Conservation (phyloP, 2,888 invertebrate species). For the Lysandra bellargus region DNA sequence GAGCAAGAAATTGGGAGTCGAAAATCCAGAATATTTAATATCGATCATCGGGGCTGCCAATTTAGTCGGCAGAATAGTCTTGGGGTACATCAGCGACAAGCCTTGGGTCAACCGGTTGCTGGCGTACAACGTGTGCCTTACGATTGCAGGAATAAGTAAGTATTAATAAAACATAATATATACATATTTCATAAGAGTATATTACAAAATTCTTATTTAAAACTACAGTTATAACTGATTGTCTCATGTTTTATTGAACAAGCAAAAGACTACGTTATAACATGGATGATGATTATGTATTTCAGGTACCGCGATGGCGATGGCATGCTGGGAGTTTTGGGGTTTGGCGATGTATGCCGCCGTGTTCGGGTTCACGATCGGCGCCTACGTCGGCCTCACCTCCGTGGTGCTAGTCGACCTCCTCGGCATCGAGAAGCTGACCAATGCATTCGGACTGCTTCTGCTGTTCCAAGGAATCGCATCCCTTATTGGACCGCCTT, state of each 20-base stretch:
- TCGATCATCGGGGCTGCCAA: conserved; percentile 93
- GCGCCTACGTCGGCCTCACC: conserved; percentile 97
- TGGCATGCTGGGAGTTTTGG: conserved; percentile 86
- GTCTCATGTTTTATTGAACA: not conserved
- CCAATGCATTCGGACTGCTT: conserved; percentile 96
- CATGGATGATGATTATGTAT: conserved; percentile 38
- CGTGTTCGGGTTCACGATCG: conserved; percentile 93
- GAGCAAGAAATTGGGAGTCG: conserved; percentile 83
- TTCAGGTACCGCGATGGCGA: conserved; percentile 89
- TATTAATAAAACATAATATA: conserved; percentile 40
- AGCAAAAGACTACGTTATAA: not conserved
- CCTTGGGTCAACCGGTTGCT: conserved; percentile 94
- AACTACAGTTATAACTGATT: not conserved
- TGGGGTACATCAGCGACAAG: conserved; percentile 94
- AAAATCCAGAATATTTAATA: conserved; percentile 85
- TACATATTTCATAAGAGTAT: no score
- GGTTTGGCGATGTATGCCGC: conserved; percentile 88
- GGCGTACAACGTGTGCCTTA: conserved; percentile 93
- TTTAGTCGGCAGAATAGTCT: conserved; percentile 91
- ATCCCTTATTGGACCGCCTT: conserved; percentile 94
- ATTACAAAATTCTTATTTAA: no score
- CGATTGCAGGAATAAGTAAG: conserved; percentile 93
- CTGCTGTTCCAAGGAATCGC: conserved; percentile 96
- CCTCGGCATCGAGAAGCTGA: conserved; percentile 93
- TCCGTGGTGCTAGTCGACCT: conserved; percentile 97